phyloP scores from a whole-genome alignment of 2,888 invertebrate genomes.

The Bembecia ichneumoniformis region DNA sequence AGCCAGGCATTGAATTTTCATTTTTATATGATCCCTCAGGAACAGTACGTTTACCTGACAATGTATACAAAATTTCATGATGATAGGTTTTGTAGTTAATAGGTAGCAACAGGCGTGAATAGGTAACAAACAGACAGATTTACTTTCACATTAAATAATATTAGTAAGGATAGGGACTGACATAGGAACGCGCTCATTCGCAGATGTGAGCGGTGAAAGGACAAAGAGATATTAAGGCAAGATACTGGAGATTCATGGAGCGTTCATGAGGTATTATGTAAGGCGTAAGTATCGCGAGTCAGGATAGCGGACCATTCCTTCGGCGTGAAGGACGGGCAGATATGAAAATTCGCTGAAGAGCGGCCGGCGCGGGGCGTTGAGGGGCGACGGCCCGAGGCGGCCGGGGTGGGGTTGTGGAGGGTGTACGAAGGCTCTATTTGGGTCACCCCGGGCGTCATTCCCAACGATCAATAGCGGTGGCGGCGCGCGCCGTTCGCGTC shows the following conservation, averaged over 20 bases:
- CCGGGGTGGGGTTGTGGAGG: constrained; percentile 35
- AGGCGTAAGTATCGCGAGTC: constrained; percentile 45
- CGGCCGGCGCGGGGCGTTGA: constrained; percentile 32
- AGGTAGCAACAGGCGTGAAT: no score
- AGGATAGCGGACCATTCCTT: constrained; percentile 51
- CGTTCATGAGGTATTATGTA: constrained; percentile 40
- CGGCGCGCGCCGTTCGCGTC: constrained; percentile 60
- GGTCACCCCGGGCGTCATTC: constrained; percentile 72
- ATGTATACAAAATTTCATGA: no score
- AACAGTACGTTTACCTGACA: no score
- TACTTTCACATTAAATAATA: no score
- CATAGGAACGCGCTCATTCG: background rate
- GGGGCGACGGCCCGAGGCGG: constrained; percentile 27
- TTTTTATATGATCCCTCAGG: no score
- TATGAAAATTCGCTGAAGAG: constrained; percentile 68
- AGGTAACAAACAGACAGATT: no score
- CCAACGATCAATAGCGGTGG: constrained; percentile 62
- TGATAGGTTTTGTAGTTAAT: no score
- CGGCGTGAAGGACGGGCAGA: constrained; percentile 55
- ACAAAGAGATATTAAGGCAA: constrained; percentile 33
- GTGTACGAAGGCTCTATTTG: constrained; percentile 67
- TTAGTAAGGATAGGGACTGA: no score
- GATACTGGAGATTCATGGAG: constrained; percentile 28
- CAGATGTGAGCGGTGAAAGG: constrained; percentile 20
- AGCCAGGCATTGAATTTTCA: no score